Conservation (phyloP, 1,140 invertebrate species). For the Trypoxylus dichotomus region DNA sequence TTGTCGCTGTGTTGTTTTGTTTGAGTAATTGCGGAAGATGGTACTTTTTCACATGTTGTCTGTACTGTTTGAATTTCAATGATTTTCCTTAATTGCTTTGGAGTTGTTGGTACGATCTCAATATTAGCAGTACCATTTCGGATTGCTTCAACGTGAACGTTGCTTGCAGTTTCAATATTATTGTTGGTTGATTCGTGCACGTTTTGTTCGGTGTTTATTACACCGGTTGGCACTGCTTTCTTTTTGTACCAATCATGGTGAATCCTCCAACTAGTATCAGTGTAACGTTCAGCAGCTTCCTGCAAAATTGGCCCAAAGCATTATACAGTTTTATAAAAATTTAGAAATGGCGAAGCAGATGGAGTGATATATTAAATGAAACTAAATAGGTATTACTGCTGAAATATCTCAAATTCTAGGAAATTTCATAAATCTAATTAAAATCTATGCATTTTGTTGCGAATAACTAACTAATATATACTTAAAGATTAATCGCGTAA, state of each 20-base stretch:
- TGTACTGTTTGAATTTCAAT: conserved; percentile 31
- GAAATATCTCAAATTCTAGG: too few species aligned
- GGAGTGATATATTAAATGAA: neutral
- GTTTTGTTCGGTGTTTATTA: neutral
- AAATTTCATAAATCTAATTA: too few species aligned
- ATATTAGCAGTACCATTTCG: neutral
- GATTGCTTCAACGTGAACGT: conserved; percentile 10
- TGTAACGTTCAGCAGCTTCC: conserved; percentile 30
- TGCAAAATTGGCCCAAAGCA: conserved; percentile 17
- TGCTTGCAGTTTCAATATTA: conserved; percentile 9
- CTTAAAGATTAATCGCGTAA: too few species aligned
- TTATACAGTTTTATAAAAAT: neutral
- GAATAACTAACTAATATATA: too few species aligned
- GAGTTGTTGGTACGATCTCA: conserved; percentile 7
- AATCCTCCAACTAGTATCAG: conserved; percentile 30
- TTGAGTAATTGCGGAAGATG: neutral
- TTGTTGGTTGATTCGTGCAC: conserved; percentile 1
- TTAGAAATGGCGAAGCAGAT: neutral
- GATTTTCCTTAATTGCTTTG: conserved; percentile 20
- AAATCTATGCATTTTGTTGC: too few species aligned
- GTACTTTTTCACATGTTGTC: conserved; percentile 25
- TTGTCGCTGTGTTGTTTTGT: conserved; percentile 1
- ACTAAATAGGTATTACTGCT: too few species aligned
- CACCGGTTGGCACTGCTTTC: neutral
- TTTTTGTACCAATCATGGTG: conserved; percentile 29